Evolutionary conservation across 2,113 vertebrate genomes (phyloP).

Genomic region (Seriola quinqueradiata): DNA sequence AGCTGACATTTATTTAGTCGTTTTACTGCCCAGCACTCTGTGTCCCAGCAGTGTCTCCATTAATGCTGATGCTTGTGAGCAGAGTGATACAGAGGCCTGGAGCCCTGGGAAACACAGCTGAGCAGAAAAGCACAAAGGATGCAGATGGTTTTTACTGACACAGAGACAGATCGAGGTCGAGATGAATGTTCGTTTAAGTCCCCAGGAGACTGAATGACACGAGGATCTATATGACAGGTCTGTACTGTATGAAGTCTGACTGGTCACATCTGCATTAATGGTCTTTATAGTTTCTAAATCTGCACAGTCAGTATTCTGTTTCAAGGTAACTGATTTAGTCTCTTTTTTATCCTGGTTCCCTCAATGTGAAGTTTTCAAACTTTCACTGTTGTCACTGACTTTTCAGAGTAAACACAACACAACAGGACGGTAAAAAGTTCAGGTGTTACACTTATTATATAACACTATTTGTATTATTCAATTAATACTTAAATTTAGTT

Average conservation of each 20-base stretch:
- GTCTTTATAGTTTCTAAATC: too few relatives aligned
- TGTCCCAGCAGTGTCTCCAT: slow-evolving; percentile 45
- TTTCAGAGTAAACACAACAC: too few relatives aligned
- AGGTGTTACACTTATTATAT: too few relatives aligned
- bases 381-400: too few relatives aligned
- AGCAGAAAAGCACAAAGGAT: slow-evolving; percentile 1
- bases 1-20: slow-evolving; percentile 59
- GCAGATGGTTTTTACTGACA: neutral
- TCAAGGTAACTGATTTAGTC: neutral
- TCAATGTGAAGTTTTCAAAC: too few relatives aligned
- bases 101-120: too few relatives aligned
- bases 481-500: too few relatives aligned
- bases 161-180: neutral
- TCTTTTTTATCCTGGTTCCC: too few relatives aligned
- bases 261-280: neutral
- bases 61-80: slow-evolving; percentile 15
- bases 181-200: too few relatives aligned
- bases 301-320: neutral
- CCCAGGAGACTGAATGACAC: neutral
- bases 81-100: too few relatives aligned
- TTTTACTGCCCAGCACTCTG: slow-evolving; percentile 43
- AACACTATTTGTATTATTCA: too few relatives aligned
- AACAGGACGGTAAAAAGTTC: too few relatives aligned
- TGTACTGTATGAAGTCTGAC: slow-evolving; percentile 13
- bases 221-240: neutral